Evolutionary conservation across 2,113 vertebrate genomes (phyloP), one percentile per base, ranked within the genome.

Genomic region (Zosterops japonicus): DNA sequence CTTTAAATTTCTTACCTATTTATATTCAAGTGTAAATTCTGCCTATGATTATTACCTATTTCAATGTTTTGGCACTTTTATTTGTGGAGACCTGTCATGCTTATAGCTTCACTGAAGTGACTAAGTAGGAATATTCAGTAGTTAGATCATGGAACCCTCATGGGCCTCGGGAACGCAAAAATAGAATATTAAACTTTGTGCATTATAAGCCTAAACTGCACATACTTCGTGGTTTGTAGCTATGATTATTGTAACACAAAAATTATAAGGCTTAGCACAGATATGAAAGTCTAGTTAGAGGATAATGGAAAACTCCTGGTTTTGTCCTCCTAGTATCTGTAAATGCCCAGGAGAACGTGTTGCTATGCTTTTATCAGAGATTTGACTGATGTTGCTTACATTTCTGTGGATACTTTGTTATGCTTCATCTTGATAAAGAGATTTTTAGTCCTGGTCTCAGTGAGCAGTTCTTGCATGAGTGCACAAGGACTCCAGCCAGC

Each of bases 331-430:
- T 36, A 20, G 28, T 44, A 21, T 67, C 22, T 74, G 25, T 59
- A 75, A 71, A 47, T 23, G 5, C 21, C 3, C 0, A 35, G 7
- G 35, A 61, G 27, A 55, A 61, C 0, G 1, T 8, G 7, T 28
- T 87, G 33, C 33, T 79, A 22, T 1, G 1, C 31, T 83, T 82
- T 50, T 55, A 29, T 77, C 25, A 39, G 41, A 53, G 31, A 47
- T 70, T 55, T 0, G 2, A 36, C 21, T 36, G 35, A 36, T 39
- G 6, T 47, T 59, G 19, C 14, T 46, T 42, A 42, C 8, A 67
- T 79, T 79, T 83, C 41, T 27, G 0, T 60, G 31, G 12, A 25
- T 72, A 3, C 23, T 89, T 77, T 27, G 5, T n/a, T 85, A 12
- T 65, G 24, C 28, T 71, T 86, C 19, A 9, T 49, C 17, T 87